Percentiles rank a stretch among this genome's conserved stretches.
phyloP scores from a whole-genome alignment of 37 sponge, comb jelly and placozoan genomes.

The Halichondria panicea region DNA sequence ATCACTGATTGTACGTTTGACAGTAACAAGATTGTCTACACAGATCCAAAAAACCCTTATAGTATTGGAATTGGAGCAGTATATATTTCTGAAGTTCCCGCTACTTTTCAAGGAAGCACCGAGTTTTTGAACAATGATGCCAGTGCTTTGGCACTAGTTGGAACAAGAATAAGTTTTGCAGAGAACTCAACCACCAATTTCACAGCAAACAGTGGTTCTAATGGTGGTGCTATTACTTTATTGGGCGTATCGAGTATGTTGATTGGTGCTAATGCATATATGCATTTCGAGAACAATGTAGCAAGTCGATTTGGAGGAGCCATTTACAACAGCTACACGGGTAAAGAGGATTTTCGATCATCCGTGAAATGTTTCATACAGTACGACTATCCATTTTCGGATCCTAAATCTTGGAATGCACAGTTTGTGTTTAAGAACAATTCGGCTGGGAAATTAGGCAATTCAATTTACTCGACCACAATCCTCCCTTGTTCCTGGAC shows the following conservation, averaged over 20 bases:
- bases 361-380: constrained; percentile 59
- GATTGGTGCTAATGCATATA: background rate
- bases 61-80: constrained; percentile 38
- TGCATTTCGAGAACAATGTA: constrained; percentile 23
- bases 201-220: constrained; percentile 5
- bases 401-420: constrained; percentile 29
- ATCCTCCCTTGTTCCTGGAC: constrained; percentile 48
- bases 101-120: background rate
- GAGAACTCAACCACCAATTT: constrained; percentile 10
- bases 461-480: constrained; percentile 56
- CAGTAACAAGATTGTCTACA: constrained; percentile 20
- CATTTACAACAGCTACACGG: constrained; percentile 25
- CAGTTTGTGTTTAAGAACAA: constrained; percentile 39
- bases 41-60: too few species aligned
- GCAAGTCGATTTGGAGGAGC: constrained; percentile 56
- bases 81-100: constrained; percentile 38
- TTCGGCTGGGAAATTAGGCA: background rate
- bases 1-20: constrained; percentile 21
- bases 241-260: constrained; percentile 36
- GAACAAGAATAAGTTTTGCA: background rate
- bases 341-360: constrained; percentile 31
- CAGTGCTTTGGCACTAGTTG: constrained; percentile 34
- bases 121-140: constrained; percentile 11
- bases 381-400: background rate
- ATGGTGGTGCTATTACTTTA: constrained; percentile 56